Percentiles rank a stretch among this genome's conserved stretches.
Conservation (phyloP, 2,797 vertebrate genomes). For the Corythornis leucogaster region DNA sequence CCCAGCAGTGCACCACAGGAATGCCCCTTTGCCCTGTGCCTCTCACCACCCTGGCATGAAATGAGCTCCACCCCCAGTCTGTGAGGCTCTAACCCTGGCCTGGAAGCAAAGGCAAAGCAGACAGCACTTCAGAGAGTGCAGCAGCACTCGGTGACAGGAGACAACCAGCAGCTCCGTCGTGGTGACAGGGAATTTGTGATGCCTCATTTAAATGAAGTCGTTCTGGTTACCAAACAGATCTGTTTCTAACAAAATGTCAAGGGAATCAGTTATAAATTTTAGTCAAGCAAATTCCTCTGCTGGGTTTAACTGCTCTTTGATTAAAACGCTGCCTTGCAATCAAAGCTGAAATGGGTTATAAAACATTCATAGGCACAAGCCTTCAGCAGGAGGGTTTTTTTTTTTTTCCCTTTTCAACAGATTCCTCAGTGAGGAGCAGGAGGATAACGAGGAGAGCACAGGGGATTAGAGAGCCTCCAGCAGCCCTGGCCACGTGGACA, state of each 20-base stretch:
- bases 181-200: neutral
- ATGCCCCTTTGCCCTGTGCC: neutral
- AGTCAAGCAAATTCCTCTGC: constrained; percentile 57
- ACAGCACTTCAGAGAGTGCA: neutral
- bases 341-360: constrained; percentile 51
- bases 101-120: neutral
- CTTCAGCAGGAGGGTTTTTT: neutral
- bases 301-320: constrained; percentile 57
- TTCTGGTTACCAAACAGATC: constrained; percentile 52
- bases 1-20: neutral
- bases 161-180: neutral
- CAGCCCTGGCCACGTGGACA: rapidly evolving
- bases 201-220: neutral
- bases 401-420: neutral
- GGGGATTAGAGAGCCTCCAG: neutral
- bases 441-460: neutral
- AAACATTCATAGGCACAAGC: constrained; percentile 62
- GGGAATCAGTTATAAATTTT: constrained; percentile 37
- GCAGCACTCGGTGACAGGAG: neutral
- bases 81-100: neutral
- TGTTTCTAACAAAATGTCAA: neutral
- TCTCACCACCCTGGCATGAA: neutral
- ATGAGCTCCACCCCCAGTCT: rapidly evolving
- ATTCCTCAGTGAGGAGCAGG: neutral
- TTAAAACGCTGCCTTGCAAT: constrained; percentile 55